Conservation (phyloP, 1,140 invertebrate species). For the Eriocheir sinensis region DNA sequence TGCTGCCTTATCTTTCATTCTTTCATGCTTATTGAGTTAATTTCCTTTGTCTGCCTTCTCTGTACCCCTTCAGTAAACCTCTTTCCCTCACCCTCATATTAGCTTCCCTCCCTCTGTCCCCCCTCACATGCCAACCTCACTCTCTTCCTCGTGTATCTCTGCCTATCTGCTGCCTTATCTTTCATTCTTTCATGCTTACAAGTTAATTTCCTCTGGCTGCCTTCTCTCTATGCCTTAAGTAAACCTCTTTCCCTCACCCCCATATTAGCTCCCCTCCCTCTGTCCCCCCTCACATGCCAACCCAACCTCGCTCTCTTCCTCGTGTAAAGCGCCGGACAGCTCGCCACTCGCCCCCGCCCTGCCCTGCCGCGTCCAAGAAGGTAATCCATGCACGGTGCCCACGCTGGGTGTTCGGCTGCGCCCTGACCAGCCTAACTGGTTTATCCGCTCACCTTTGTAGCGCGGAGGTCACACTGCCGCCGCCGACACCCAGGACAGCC, state of each 20-base stretch:
- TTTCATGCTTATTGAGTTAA: neutral
- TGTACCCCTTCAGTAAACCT: neutral
- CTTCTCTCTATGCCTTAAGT: no score
- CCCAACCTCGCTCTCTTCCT: neutral
- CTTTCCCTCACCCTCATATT: no score
- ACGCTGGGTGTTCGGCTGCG: neutral
- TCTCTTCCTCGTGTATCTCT: neutral
- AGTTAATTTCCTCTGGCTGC: no score
- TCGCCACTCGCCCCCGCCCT: neutral
- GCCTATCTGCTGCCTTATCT: neutral
- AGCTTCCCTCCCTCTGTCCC: no score
- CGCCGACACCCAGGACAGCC: neutral
- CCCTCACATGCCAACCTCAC: neutral
- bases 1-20: neutral
- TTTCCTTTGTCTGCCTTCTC: neutral
- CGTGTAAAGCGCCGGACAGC: neutral
- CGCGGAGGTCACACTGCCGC: neutral
- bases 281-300: no score
- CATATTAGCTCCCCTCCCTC: no score
- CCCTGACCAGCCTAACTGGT: constrained; percentile 10
- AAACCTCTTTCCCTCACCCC: no score
- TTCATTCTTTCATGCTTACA: neutral
- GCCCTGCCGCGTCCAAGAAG: neutral
- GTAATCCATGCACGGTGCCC: neutral
- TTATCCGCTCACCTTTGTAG: neutral